Evolutionary conservation across 2,888 invertebrate genomes (phyloP), one percentile per base, ranked within the genome.

Genomic region (Tuta absoluta): DNA sequence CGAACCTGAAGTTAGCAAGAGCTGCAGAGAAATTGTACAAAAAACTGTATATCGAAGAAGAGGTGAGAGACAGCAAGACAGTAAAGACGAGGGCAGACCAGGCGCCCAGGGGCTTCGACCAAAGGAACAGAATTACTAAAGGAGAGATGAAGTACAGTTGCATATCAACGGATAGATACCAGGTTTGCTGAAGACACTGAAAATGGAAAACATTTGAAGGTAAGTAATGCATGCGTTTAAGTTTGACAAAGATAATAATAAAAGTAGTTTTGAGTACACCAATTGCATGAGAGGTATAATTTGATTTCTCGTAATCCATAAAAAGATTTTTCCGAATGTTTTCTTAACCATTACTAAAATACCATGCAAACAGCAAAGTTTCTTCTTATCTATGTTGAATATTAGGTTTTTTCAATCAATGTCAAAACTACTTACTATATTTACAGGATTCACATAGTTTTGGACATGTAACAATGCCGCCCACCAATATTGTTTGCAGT

Each of bases 401-500:
- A n/a, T n/a, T n/a, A n/a, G n/a, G n/a, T n/a, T n/a, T n/a, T n/a
- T n/a, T n/a, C n/a, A n/a, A n/a, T n/a, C n/a, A n/a, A n/a, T n/a
- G n/a, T n/a, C 12, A 12, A 45, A n/a, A n/a, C 28, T 21, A 76
- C 77, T 76, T 72, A 80, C 84, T 17, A 79, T 66, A 23, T 73
- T 66, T 3, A 71, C n/a, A 12, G 75, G 68, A 57, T 85, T 84
- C 1, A 86, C 81, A 69, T 89, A 92, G 69, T 93, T 93, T 70
- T 93, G 92, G 3, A 92, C 75, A 72, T 92, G 91, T 0, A 93
- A 75, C 14, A 93, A 62, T 0, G 83, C 76, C 0, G 85, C 67
- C 93, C 93, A 93, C 93, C 93, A 93, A 64, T 85, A 80, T 0
- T 70, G 69, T 7, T 82, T 73, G 71, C 93, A 93, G 70, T 76